These are phyloP conservation scores for Aplidium turbinatum DNA, from an alignment of 23 tunicate species.

Conservation along the genomic window DNA sequence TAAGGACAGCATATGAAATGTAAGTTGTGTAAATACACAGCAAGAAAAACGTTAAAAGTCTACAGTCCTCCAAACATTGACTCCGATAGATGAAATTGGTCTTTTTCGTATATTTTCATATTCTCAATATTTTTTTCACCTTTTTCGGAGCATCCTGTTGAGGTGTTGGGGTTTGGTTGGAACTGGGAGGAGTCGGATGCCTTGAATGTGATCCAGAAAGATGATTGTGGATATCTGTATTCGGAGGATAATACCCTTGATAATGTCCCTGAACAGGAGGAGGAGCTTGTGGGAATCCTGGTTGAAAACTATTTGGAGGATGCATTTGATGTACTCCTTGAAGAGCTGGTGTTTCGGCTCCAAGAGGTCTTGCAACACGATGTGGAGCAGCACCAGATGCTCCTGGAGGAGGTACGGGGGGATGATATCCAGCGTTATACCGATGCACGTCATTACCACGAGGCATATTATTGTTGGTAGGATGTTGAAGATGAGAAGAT, in stretches of 20 bases:
- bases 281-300: background rate
- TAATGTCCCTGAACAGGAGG: conserved; percentile 7
- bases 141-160: conserved; percentile 42
- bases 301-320: background rate
- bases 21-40: background rate
- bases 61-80: no score
- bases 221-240: background rate
- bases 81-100: no score
- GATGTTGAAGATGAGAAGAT: conserved; percentile 15
- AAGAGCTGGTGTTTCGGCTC: background rate
- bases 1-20: background rate
- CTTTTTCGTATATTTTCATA: no score
- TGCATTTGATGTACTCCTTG: conserved; percentile 11
- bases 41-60: no score
- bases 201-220: background rate
- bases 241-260: conserved; percentile 34
- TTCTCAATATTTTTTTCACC: conserved; percentile 8
- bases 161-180: conserved; percentile 23
- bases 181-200: background rate
- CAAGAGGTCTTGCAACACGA: conserved; percentile 28
- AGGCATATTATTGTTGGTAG: conserved; percentile 26
- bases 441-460: conserved; percentile 32
- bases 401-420: conserved; percentile 45
- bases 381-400: conserved; percentile 29
- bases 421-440: conserved; percentile 24